Conservation (phyloP, 2,888 invertebrate genomes). For the Tinea pellionella region DNA sequence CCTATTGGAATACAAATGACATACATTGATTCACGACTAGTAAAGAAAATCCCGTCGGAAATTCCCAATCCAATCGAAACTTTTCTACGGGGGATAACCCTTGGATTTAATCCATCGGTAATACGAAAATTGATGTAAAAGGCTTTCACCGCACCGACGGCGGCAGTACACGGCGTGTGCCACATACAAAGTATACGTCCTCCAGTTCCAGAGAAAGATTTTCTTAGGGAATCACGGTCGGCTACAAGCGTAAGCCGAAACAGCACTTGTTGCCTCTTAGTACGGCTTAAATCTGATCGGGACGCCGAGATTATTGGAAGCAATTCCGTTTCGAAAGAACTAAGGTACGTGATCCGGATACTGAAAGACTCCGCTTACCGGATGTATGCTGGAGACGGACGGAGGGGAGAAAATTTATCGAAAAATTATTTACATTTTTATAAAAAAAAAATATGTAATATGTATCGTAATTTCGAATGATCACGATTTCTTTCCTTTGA, state of each 20-base stretch:
- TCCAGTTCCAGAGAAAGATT: slow-evolving; percentile 30
- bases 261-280: slow-evolving; percentile 44
- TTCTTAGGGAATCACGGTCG: slow-evolving; percentile 48
- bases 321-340: slow-evolving; percentile 65
- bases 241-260: slow-evolving; percentile 34
- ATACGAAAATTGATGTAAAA: slow-evolving; percentile 68
- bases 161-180: slow-evolving; percentile 35
- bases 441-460: slow-evolving; percentile 17
- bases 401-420: slow-evolving; percentile 34
- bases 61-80: slow-evolving; percentile 55
- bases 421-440: slow-evolving; percentile 46
- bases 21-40: slow-evolving; percentile 58
- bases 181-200: slow-evolving; percentile 51
- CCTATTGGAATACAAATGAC: slow-evolving; percentile 62
- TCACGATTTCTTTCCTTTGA: background rate
- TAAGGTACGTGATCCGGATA: slow-evolving; percentile 54
- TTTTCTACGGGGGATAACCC: slow-evolving; percentile 52
- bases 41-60: slow-evolving; percentile 21
- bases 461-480: background rate
- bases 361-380: slow-evolving; percentile 26
- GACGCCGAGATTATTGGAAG: slow-evolving; percentile 46
- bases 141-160: slow-evolving; percentile 37
- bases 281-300: slow-evolving; percentile 58
- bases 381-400: slow-evolving; percentile 18
- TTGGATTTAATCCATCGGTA: slow-evolving; percentile 66